Conservation (phyloP, 2,797 vertebrate genomes). For the Steatocranus sp. region DNA sequence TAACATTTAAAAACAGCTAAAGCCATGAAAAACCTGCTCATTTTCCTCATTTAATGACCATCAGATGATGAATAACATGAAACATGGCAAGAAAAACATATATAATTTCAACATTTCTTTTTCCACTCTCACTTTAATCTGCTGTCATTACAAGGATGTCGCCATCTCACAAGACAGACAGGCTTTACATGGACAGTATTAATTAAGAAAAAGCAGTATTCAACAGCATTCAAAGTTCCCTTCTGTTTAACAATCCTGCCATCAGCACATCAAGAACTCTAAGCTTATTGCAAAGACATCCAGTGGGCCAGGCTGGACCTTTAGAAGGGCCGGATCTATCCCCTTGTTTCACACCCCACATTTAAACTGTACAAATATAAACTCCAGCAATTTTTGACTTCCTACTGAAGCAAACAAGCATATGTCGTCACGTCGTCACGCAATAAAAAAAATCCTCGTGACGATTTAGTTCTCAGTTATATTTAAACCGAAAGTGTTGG, state of each 20-base stretch:
- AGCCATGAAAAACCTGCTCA: not conserved
- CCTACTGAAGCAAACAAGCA: not conserved
- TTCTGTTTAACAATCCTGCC: not conserved
- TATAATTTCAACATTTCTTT: not conserved
- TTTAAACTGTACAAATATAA: not conserved
- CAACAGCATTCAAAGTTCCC: not conserved
- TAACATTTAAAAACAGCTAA: not conserved
- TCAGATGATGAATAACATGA: not conserved
- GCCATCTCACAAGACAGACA: not conserved
- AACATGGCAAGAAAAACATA: not conserved
- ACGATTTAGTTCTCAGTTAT: not conserved
- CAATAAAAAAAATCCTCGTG: not conserved
- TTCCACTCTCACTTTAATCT: not conserved
- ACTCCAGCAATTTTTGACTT: not conserved
- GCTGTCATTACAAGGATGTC: not conserved
- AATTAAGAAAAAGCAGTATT: not conserved
- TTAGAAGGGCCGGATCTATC: not conserved
- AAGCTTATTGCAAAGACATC: not conserved
- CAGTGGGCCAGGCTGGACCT: not conserved
- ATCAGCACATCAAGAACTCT: not conserved
- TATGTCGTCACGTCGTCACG: not conserved
- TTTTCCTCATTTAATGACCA: not conserved
- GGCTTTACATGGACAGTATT: fast-evolving
- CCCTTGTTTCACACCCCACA: not conserved
- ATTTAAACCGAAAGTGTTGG: not conserved